Evolutionary conservation across 2,888 invertebrate genomes (phyloP).

Genomic region (Lomographa bimaculata): DNA sequence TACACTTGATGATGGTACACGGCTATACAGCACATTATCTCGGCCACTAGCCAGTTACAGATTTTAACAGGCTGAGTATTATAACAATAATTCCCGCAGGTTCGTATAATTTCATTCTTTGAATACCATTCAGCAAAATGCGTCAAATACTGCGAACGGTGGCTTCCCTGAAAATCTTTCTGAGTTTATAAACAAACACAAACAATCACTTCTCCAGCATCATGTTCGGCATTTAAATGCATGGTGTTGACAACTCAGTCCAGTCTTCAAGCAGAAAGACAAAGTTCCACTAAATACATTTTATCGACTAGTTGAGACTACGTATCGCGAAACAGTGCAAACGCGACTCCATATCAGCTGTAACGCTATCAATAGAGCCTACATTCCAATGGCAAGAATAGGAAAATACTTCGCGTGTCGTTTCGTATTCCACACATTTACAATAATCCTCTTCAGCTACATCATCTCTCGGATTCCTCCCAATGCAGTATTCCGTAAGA

Average conservation of each 20-base stretch:
- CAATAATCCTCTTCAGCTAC: slow-evolving; percentile 34
- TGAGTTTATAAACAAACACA: slow-evolving; percentile 3
- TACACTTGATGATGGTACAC: too few species aligned
- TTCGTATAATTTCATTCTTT: too few species aligned
- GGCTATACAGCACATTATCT: too few species aligned
- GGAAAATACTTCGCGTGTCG: slow-evolving; percentile 38
- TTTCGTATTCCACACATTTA: slow-evolving; percentile 35
- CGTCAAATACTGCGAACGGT: background rate
- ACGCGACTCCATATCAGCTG: too few species aligned
- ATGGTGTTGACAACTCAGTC: background rate
- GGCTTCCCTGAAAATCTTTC: background rate
- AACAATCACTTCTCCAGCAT: background rate
- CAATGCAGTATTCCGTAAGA: slow-evolving; percentile 31
- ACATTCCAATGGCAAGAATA: slow-evolving; percentile 36
- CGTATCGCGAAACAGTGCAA: too few species aligned
- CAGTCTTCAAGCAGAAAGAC: slow-evolving; percentile 4
- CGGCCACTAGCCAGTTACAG: too few species aligned
- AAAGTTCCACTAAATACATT: too few species aligned
- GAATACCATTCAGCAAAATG: too few species aligned
- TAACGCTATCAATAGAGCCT: too few species aligned
- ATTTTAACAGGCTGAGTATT: too few species aligned
- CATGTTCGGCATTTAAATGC: background rate
- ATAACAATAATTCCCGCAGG: too few species aligned
- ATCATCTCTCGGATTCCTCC: slow-evolving; percentile 32
- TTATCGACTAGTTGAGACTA: too few species aligned